These are phyloP conservation scores for Puma concolor DNA, from an alignment of 2,113 vertebrate species.

Conservation along the genomic window DNA sequence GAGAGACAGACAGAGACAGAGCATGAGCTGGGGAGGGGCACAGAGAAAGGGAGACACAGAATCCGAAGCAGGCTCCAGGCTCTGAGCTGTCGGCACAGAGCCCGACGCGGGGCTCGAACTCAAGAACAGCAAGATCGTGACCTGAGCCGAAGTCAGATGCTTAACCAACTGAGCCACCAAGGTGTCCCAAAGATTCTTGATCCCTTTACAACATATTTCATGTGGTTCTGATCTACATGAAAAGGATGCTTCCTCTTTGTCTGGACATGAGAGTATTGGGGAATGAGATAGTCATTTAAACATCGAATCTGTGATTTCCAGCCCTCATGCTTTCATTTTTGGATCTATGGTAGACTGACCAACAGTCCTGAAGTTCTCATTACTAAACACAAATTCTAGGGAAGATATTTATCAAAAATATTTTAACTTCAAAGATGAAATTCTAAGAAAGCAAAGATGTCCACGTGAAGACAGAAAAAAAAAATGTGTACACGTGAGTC, in stretches of 20 bases:
- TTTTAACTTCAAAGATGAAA: neutral
- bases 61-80: neutral
- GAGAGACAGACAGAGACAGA: neutral
- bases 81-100: neutral
- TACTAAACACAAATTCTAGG: neutral
- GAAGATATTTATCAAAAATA: neutral
- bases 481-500: fast-evolving
- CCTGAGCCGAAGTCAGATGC: neutral
- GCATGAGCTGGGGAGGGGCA: neutral
- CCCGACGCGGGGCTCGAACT: neutral
- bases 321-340: neutral
- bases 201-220: neutral
- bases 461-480: neutral
- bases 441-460: neutral
- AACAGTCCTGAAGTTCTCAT: neutral
- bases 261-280: neutral
- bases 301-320: neutral
- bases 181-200: neutral
- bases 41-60: neutral
- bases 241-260: neutral
- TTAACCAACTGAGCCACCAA: neutral
- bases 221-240: neutral
- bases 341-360: neutral
- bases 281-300: neutral
- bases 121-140: neutral